Evolutionary conservation across 2,888 invertebrate species (phyloP).

Genomic region (Ophion ellenae): DNA sequence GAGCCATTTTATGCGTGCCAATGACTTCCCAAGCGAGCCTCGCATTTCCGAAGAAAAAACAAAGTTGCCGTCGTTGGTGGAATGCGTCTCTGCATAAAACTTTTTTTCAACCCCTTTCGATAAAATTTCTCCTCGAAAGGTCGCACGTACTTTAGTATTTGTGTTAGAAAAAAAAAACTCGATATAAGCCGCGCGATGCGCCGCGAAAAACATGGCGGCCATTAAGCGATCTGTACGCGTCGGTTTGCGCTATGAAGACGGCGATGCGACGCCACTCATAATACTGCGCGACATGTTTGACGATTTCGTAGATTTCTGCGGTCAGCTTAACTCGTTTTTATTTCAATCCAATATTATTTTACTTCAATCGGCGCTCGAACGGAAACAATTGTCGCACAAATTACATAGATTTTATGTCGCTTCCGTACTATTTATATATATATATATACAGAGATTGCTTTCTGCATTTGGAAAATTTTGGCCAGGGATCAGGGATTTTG

Average conservation of each 20-base stretch:
- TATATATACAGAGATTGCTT: not conserved
- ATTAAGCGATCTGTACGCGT: not conserved
- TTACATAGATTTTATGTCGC: not conserved
- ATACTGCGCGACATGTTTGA: not conserved
- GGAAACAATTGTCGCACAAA: not conserved
- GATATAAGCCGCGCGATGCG: conserved; percentile 14
- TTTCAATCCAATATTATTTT: not conserved
- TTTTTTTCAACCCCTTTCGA: not conserved
- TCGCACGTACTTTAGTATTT: not conserved
- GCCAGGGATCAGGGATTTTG: conserved; percentile 8
- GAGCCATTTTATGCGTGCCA: conserved; percentile 23
- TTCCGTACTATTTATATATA: not conserved
- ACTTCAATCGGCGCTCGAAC: too few species aligned
- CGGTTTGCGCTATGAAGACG: not conserved
- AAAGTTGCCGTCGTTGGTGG: not conserved
- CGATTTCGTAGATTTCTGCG: not conserved
- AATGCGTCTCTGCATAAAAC: not conserved
- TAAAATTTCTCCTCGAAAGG: not conserved
- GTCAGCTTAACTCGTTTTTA: not conserved
- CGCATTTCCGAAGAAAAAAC: not conserved
- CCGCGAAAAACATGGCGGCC: conserved; percentile 38
- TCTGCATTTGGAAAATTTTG: conserved; percentile 7
- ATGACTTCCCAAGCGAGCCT: not conserved
- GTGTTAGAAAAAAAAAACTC: not conserved
- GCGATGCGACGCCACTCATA: conserved; percentile 18